Evolutionary conservation across 2,888 invertebrate species (phyloP), one percentile per base, ranked within the genome.

Genomic region (Conistra vaccinii): DNA sequence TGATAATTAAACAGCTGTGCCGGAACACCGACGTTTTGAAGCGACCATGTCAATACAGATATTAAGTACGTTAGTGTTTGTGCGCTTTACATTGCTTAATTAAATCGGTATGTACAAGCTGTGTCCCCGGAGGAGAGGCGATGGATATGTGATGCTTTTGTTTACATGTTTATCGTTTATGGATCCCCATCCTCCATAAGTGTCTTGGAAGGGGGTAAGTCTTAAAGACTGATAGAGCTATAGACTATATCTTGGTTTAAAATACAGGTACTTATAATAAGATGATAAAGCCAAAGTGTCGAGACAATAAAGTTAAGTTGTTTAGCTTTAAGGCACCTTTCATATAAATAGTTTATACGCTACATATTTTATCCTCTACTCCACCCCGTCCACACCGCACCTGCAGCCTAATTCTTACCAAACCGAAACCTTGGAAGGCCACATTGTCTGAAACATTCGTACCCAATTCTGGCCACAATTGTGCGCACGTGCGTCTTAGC

Each of bases 1-100:
- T 92, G 93, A 95, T 94, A 94, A 94, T 94, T 94, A 94, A 95
- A 92, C 95, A 95, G 93, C 95, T 95, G 95, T 87, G 94, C 90
- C 92, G 85, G 88, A 84, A 83, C 76, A 78, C 85, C 84, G 86
- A 81, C 88, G 88, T 88, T 90, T 90, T 91, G 90, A 85, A 87
- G 81, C 83, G 69, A 77, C 77, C 81, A 76, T 87, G 85, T 87
- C 87, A 87, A 81, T 87, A 83, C 79, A 84, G 78, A 87, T 87
- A 86, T 86, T 86, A 86, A 82, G 83, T 85, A 86, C 81, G 85
- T 85, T 83, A 83, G 84, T 78, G 71, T 78, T 86, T 69, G 83
- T 74, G 66, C 57, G 80, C 76, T 86, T 85, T 76, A 79, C 66
- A 83, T 78, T 85, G 79, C 80, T 84, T 86, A 86, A 86, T 86